Evolutionary conservation across 1,140 invertebrate species (phyloP).

Genomic region (Daktulosphaira vitifoliae): DNA sequence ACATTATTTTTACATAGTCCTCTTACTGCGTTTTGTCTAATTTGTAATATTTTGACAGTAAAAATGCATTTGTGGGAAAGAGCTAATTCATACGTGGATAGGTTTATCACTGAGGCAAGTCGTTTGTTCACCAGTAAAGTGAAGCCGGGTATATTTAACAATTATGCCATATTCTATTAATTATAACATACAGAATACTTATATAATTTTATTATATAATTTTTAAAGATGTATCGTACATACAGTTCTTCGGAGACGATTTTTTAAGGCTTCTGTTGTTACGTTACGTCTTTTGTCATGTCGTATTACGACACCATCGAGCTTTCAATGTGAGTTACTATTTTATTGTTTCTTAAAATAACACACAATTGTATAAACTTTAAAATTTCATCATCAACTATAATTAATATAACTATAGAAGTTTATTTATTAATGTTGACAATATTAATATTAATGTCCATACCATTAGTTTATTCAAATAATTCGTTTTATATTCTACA

Average conservation of each 20-base stretch:
- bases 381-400: too few relatives aligned
- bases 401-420: too few relatives aligned
- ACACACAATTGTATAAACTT: too few relatives aligned
- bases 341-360: too few relatives aligned
- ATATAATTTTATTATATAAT: slow-evolving; percentile 4
- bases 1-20: slow-evolving; percentile 92
- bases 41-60: slow-evolving; percentile 79
- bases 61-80: slow-evolving; percentile 82
- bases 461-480: too few relatives aligned
- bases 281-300: slow-evolving; percentile 87
- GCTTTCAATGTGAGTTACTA: slow-evolving; percentile 53
- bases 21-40: slow-evolving; percentile 83
- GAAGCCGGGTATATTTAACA: slow-evolving; percentile 2
- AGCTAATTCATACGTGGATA: slow-evolving; percentile 77
- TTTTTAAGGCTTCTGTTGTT: slow-evolving; percentile 80
- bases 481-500: too few relatives aligned
- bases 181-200: background rate
- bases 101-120: slow-evolving; percentile 82
- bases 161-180: background rate
- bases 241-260: slow-evolving; percentile 88
- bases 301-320: slow-evolving; percentile 74
- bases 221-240: slow-evolving; percentile 62
- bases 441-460: too few relatives aligned
- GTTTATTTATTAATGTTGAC: too few relatives aligned
- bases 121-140: slow-evolving; percentile 56